These are phyloP conservation scores for Calonectris borealis DNA, from an alignment of 2,113 vertebrate species.

Conservation along the genomic window DNA sequence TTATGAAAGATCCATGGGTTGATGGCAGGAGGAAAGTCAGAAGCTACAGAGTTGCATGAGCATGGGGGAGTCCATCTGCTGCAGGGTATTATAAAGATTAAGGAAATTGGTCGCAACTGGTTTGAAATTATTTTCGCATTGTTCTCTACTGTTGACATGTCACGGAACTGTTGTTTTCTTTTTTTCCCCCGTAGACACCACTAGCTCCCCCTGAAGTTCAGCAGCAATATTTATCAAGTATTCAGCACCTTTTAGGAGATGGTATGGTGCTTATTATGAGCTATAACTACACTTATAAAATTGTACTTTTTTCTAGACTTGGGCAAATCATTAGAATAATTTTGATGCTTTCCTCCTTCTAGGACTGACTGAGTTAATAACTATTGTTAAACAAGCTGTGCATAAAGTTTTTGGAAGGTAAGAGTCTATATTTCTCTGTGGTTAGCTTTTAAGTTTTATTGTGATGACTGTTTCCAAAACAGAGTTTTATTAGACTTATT, in stretches of 20 bases:
- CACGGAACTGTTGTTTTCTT: not conserved
- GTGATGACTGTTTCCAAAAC: not conserved
- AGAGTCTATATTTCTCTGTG: conserved; percentile 14
- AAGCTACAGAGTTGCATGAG: not conserved
- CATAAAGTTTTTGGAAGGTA: conserved; percentile 88
- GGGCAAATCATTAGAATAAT: not conserved
- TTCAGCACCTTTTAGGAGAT: conserved; percentile 95
- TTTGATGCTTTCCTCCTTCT: not conserved
- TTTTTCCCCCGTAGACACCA: conserved; percentile 72
- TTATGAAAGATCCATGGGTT: not conserved
- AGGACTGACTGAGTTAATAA: conserved; percentile 91
- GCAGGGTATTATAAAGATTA: not conserved
- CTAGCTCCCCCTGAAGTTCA: conserved; percentile 94
- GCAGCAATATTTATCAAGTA: conserved; percentile 97
- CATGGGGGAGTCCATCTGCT: not conserved
- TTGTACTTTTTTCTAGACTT: not conserved
- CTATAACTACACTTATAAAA: not conserved
- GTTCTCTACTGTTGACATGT: not conserved
- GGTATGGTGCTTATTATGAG: conserved; percentile 74
- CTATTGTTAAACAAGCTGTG: conserved; percentile 90
- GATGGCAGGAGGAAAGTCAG: not conserved
- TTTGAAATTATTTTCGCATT: not conserved
- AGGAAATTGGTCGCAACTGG: not conserved
- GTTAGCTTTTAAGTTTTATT: not conserved
- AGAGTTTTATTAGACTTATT: not conserved